Base-by-base conservation (phyloP, 2,888 invertebrate genomes). In the Parthenolecanium corni region DNA sequence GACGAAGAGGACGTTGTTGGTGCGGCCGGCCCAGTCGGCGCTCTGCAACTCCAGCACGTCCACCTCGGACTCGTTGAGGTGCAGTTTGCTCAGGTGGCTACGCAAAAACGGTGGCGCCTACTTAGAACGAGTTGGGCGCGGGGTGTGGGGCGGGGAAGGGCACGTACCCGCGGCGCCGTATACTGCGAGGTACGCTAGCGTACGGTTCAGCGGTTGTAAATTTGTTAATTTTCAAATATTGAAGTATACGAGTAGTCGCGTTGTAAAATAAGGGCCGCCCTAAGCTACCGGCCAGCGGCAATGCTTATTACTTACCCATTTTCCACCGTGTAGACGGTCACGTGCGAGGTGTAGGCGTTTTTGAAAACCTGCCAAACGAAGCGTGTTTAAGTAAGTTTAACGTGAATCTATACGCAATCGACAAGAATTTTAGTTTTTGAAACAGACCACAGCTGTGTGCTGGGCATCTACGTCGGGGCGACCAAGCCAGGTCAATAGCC, bases 291-390 rank as follows among this genome's bases (percentile, higher is more conserved):
- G n/a, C n/a, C n/a, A n/a, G n/a, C n/a, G 31, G 31, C 31, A 31
- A 31, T 6, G 31, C 9, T 3, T 40, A 3, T n/a, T 36, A 46
- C 52, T 52, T 53, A 63, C 63, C 52, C 89, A 77, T 89, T 90
- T 73, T 83, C 84, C 76, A 90, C 89, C 79, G 90, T 89, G 78
- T 89, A 90, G 75, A 90, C 85, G 70, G 89, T 89, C 78, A 89
- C 90, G 76, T 86, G 85, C 70, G 90, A 89, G 71, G 87, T 87
- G 78, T 84, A 87, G 68, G 89, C 87, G 64, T 70, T 63, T 54
- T 63, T 63, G 21, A 54, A 63, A 47, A 63, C 70, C 70, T 71
- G 67, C 1, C 66, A 66, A 31, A 62, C 44, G 58, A 63, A 65
- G 14, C 64, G 58, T 54, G n/a, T 53, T n/a, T 57, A 38, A 38